phyloP scores from a whole-genome alignment of 53 echinoderm and acorn worm genomes.

The Stichopus horrens region DNA sequence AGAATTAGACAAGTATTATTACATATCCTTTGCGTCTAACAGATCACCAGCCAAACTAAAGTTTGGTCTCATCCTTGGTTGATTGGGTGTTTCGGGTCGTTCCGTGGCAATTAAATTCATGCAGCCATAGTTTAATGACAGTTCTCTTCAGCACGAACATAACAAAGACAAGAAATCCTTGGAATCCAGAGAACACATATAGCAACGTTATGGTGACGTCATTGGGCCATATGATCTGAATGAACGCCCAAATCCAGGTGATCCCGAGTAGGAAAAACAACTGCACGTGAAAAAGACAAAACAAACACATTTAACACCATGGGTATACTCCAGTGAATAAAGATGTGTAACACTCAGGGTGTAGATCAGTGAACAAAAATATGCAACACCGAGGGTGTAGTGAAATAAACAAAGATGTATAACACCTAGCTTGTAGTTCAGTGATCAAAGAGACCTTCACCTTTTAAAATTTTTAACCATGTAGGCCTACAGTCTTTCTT shows the following conservation, averaged over 20 bases:
- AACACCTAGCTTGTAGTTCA: too few relatives aligned
- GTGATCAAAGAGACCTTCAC: too few relatives aligned
- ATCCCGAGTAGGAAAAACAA: slow-evolving; percentile 1
- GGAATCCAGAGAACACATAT: background rate
- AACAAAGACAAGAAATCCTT: slow-evolving; percentile 17
- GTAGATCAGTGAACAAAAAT: too few relatives aligned
- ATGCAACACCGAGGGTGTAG: too few relatives aligned
- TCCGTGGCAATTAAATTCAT: background rate
- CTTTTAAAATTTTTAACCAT: too few relatives aligned
- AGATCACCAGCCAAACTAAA: background rate
- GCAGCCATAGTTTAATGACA: slow-evolving; percentile 21
- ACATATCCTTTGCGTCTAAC: background rate
- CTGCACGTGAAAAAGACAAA: background rate
- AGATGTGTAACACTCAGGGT: too few relatives aligned
- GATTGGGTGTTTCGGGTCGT: background rate
- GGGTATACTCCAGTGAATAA: too few relatives aligned
- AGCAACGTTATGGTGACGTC: background rate
- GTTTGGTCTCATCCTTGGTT: slow-evolving; percentile 15
- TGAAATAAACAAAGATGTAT: too few relatives aligned
- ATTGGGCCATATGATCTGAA: background rate
- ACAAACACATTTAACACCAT: too few relatives aligned
- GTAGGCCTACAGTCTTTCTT: too few relatives aligned
- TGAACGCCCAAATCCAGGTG: background rate
- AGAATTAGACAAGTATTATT: background rate
- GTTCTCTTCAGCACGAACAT: slow-evolving; percentile 29